Evolutionary conservation across 2,113 vertebrate species (phyloP).

Genomic region (Mixornis gularis): DNA sequence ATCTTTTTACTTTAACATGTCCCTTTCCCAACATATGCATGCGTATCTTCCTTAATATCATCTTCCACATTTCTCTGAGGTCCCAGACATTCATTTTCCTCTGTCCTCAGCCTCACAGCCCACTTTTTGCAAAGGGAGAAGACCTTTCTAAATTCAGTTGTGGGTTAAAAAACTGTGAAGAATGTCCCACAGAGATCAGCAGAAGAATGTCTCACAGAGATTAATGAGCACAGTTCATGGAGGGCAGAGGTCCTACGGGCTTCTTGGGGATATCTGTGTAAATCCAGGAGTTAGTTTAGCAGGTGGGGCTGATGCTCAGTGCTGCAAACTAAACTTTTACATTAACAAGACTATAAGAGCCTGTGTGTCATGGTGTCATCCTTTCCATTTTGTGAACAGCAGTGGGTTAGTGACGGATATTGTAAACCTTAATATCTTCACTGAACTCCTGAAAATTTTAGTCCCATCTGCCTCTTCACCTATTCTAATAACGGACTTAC

Average conservation of each 20-base stretch:
- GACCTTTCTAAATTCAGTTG: not conserved
- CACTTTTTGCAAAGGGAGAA: not conserved
- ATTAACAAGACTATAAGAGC: not conserved
- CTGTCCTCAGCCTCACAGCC: not conserved
- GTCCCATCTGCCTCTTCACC: not conserved
- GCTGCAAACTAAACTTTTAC: not conserved
- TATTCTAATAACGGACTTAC: not conserved
- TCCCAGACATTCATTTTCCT: not conserved
- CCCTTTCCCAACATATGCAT: not conserved
- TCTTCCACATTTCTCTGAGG: not conserved
- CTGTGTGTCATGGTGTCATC: not conserved
- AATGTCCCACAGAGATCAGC: not conserved
- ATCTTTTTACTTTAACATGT: not conserved
- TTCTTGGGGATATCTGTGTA: not conserved
- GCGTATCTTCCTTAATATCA: not conserved
- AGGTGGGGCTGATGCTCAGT: not conserved
- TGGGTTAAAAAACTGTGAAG: not conserved
- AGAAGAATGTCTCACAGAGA: not conserved
- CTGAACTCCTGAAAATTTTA: not conserved
- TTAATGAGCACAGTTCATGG: not conserved
- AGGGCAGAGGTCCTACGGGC: not conserved
- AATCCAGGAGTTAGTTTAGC: not conserved
- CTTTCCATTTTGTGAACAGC: not conserved
- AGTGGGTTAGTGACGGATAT: not conserved
- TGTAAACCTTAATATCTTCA: not conserved